A percentile compares a stretch with the other conserved stretches of the same genome.
Evolutionary conservation across 2,888 invertebrate species (phyloP).

Genomic region (Lucinisca nassula): DNA sequence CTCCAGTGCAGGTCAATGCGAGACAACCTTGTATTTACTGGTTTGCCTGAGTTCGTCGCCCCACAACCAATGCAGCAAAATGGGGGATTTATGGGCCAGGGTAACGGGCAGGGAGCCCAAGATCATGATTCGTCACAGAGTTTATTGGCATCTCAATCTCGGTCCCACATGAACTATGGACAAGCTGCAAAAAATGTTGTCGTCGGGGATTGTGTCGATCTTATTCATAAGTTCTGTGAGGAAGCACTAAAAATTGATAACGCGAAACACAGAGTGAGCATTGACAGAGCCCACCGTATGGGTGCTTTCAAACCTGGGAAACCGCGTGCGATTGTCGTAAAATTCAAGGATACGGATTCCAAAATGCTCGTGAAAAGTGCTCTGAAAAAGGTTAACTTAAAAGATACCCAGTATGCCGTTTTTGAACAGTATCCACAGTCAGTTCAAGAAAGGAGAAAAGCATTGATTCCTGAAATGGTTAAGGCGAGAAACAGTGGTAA

Average conservation of each 20-base stretch:
- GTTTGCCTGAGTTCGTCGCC: background rate
- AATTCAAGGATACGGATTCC: conserved; percentile 27
- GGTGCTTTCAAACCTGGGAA: background rate
- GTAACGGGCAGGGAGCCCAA: background rate
- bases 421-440: conserved; percentile 21
- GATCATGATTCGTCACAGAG: background rate
- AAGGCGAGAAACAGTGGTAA: background rate
- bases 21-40: background rate
- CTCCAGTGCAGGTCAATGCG: background rate
- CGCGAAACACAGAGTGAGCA: background rate
- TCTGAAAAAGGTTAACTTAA: background rate
- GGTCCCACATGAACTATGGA: background rate
- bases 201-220: background rate
- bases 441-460: background rate
- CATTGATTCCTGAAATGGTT: conserved; percentile 11
- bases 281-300: conserved; percentile 6
- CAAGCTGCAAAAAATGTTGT: background rate
- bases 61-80: background rate
- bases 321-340: background rate
- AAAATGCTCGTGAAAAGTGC: conserved; percentile 24
- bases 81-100: background rate
- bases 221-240: background rate
- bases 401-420: background rate
- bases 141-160: background rate
- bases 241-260: background rate